These are phyloP conservation scores for Coccyzus lansbergi DNA, from an alignment of 2,797 vertebrate species.

Conservation along the genomic window DNA sequence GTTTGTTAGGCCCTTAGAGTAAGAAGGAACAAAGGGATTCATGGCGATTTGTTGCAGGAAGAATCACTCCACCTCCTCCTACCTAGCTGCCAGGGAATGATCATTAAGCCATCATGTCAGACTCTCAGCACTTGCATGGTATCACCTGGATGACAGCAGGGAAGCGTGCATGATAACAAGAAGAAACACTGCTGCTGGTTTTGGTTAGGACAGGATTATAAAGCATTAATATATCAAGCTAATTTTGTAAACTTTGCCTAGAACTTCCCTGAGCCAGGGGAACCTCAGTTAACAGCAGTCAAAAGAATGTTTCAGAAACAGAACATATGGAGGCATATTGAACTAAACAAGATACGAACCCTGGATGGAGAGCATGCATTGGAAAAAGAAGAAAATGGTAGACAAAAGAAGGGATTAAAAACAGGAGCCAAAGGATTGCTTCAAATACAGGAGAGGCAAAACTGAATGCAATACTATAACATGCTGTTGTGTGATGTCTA, in stretches of 20 bases:
- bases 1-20: not conserved
- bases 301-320: not conserved
- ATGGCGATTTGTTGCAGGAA: not conserved
- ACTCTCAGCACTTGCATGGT: not conserved
- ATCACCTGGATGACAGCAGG: not conserved
- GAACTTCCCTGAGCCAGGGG: not conserved
- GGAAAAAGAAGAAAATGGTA: not conserved
- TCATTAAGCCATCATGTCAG: not conserved
- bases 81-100: not conserved
- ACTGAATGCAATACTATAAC: not conserved
- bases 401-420: not conserved
- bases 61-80: not conserved
- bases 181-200: not conserved
- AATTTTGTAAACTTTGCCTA: not conserved
- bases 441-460: not conserved
- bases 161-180: not conserved
- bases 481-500: not conserved
- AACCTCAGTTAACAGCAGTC: not conserved
- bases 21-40: not conserved
- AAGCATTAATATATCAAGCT: not conserved
- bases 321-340: not conserved
- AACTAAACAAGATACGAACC: not conserved
- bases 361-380: not conserved
- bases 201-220: not conserved
- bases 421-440: not conserved